Evolutionary conservation across 2,113 vertebrate genomes (phyloP), one percentile per base, ranked within the genome.

Genomic region (Azemiops feae): DNA sequence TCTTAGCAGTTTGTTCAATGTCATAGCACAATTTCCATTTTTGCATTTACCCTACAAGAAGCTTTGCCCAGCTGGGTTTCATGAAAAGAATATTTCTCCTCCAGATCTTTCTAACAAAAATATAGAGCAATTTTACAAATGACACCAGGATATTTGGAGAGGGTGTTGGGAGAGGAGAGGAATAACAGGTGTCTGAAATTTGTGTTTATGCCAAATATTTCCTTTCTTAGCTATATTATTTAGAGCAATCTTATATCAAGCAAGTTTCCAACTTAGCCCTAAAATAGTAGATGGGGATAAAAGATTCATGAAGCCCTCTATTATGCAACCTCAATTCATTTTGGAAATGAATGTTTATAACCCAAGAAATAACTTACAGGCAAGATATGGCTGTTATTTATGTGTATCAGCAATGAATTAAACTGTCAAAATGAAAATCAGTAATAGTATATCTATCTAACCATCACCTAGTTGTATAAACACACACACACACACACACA

Each of bases 1-100:
- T 96, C 95, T 95, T 94, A 87, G 92, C 25, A 95, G 89, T 94
- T 52, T 94, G 5, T 96, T 93, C 91, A 87, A 86, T 93, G 89
- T 47, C 93, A 89, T 94, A 92, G 89, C 91, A 96, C 91, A 90
- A 64, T 90, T 69, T 64, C 47, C 34, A 94, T 91, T 94, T 95
- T 96, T 69, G 54, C 87, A 93, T 96, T 95, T 89, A 52, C 30
- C 22, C 47, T 74, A 88, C n/a, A 87, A 88, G 89, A 88, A 92
- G 91, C 30, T 92, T 39, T 50, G 91, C 30, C 89, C 90, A 96
- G 88, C 53, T 96, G 87, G 22, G 93, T 95, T 96, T 95, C 57
- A 60, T 94, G 93, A 96, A 95, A 97, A 94, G 52, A 96, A 45
- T 39, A 87, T 93, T 94, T 96, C 50, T 27, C 92, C 58, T 64